A percentile compares a stretch with the other conserved stretches of the same genome.
Evolutionary conservation across 1,140 invertebrate genomes (phyloP).

Genomic region (Drosophila baimaii): DNA sequence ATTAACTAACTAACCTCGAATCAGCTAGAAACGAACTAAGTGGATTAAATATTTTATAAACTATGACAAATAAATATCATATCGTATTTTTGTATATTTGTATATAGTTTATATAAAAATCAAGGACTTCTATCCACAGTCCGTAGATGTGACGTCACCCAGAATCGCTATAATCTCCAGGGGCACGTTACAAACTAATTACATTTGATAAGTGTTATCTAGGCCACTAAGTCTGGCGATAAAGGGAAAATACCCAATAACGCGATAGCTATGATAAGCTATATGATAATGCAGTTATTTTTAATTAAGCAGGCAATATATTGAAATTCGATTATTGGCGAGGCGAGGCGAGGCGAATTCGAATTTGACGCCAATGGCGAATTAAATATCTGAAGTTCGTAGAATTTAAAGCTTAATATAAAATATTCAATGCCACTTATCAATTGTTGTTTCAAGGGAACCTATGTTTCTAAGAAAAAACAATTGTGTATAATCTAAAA

Average conservation of each 20-base stretch:
- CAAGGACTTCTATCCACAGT: neutral
- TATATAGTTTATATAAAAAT: neutral
- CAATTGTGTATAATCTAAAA: neutral
- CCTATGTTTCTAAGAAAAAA: neutral
- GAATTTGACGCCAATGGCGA: conserved; percentile 12
- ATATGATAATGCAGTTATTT: conserved; percentile 7
- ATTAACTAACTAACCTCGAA: no score
- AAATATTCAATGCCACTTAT: neutral
- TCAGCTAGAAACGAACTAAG: no score
- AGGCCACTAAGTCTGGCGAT: conserved; percentile 15
- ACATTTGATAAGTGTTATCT: conserved; percentile 40
- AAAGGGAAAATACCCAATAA: conserved; percentile 11
- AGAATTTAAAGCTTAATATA: neutral
- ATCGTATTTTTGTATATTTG: neutral
- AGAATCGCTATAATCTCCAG: neutral
- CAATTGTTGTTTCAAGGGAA: neutral
- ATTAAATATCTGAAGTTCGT: no score
- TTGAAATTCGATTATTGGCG: neutral
- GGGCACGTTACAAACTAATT: conserved; percentile 50
- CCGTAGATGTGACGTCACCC: neutral
- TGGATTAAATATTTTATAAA: neutral
- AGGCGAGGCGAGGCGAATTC: neutral
- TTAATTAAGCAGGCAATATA: conserved; percentile 3
- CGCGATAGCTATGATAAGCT: neutral
- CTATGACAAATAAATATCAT: neutral